A percentile compares a stretch with the other conserved stretches of the same genome.
Conservation (phyloP, 2,113 vertebrate genomes). For the Myrmecobius fasciatus region DNA sequence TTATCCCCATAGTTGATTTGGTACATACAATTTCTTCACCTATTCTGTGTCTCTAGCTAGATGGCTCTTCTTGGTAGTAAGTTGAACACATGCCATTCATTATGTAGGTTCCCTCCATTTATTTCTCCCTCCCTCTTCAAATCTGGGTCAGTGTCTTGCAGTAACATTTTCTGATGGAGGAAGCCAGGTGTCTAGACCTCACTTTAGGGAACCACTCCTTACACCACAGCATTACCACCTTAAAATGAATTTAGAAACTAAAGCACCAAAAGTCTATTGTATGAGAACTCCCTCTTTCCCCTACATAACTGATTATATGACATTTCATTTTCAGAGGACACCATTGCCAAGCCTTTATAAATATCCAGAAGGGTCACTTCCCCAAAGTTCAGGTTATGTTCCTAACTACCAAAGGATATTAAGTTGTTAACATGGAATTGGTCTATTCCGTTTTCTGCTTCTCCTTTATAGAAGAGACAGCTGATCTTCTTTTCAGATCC, state of each 20-base stretch:
- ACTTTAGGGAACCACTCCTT: slow-evolving; percentile 9
- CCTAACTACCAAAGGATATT: slow-evolving; percentile 73
- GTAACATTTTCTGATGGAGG: background rate
- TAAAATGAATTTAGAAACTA: slow-evolving; percentile 67
- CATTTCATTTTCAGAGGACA: background rate
- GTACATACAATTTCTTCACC: background rate
- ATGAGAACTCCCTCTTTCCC: slow-evolving; percentile 38
- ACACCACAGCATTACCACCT: slow-evolving; percentile 16
- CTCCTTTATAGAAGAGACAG: slow-evolving; percentile 65
- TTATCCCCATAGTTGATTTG: background rate
- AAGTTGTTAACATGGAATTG: slow-evolving; percentile 76
- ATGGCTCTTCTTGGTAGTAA: background rate
- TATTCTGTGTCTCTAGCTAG: background rate
- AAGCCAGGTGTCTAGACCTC: background rate
- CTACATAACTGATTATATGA: slow-evolving; percentile 23
- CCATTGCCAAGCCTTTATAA: slow-evolving; percentile 67
- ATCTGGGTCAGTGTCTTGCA: background rate
- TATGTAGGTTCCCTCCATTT: background rate
- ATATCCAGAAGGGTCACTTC: slow-evolving; percentile 48
- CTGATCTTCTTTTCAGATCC: slow-evolving; percentile 80
- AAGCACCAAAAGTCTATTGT: slow-evolving; percentile 35
- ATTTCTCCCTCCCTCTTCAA: background rate
- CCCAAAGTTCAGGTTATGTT: slow-evolving; percentile 70
- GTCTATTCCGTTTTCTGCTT: slow-evolving; percentile 61
- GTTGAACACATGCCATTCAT: background rate